A percentile compares a stretch with the other conserved stretches of the same genome.
Evolutionary conservation across 53 echinoderm and acorn worm genomes (phyloP).

Genomic region (Paracentrotus lividus): DNA sequence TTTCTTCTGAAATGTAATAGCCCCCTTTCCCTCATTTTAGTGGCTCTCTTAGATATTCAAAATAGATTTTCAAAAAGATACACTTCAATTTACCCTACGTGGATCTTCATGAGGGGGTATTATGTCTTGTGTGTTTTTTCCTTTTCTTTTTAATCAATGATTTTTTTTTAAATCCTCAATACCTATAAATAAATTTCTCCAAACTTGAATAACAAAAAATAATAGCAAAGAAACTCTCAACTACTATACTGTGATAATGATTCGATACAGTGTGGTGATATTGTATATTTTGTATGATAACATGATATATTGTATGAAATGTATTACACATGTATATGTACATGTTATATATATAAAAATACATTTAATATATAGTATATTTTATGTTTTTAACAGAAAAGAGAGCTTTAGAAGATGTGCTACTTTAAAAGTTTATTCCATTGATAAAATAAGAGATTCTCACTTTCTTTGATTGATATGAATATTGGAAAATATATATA

Average conservation of each 20-base stretch:
- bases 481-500: neutral
- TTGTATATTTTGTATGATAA: slow-evolving; percentile 48
- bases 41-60: too few relatives aligned
- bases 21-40: too few relatives aligned
- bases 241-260: neutral
- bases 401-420: neutral
- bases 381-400: slow-evolving; percentile 8
- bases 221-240: neutral
- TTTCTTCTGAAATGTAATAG: too few relatives aligned
- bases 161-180: too few relatives aligned
- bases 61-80: too few relatives aligned
- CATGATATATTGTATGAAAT: slow-evolving; percentile 35
- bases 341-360: slow-evolving; percentile 44
- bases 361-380: slow-evolving; percentile 53
- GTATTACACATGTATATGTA: slow-evolving; percentile 46
- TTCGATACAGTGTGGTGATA: neutral
- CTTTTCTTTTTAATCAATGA: too few relatives aligned
- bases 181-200: neutral
- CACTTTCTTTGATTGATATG: neutral
- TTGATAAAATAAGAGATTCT: neutral
- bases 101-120: too few relatives aligned
- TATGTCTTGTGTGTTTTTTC: too few relatives aligned
- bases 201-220: neutral
- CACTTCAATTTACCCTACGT: too few relatives aligned
- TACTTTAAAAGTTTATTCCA: neutral